Evolutionary conservation across 2,113 vertebrate genomes (phyloP).

Genomic region (Ptyas mucosa): DNA sequence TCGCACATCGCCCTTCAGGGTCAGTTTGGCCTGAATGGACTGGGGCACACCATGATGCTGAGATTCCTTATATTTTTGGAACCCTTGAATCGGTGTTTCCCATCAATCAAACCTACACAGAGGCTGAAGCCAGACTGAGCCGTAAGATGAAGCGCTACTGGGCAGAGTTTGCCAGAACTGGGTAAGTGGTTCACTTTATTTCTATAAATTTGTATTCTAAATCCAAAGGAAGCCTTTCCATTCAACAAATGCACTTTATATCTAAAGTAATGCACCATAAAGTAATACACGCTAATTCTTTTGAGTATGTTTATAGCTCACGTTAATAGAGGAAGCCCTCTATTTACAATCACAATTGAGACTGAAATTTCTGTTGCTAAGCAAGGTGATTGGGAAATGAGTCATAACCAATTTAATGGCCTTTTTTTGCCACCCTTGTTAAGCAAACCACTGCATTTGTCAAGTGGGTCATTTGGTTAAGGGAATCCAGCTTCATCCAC

Average conservation of each 20-base stretch:
- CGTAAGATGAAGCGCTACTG: constrained; percentile 72
- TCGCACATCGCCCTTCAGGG: constrained; percentile 67
- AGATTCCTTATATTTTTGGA: constrained; percentile 75
- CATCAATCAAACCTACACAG: constrained; percentile 20
- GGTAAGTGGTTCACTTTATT: constrained; percentile 53
- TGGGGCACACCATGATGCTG: constrained; percentile 70
- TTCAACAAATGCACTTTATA: neutral
- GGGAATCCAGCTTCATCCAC: no score
- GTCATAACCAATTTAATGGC: no score
- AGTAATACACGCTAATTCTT: neutral
- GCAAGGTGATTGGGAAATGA: no score
- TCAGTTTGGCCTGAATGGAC: constrained; percentile 76
- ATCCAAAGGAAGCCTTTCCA: neutral
- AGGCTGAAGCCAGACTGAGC: constrained; percentile 68
- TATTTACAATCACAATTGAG: no score
- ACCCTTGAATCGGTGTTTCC: constrained; percentile 58
- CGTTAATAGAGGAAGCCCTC: no score
- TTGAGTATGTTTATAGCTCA: neutral
- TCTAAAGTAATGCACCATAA: neutral
- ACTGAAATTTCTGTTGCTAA: no score
- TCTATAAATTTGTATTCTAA: neutral
- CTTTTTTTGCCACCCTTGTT: no score
- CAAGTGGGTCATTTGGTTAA: no score
- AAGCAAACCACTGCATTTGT: no score
- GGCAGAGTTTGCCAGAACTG: constrained; percentile 71